phyloP scores from a whole-genome alignment of 2,113 vertebrate species.

The Labrus mixtus region DNA sequence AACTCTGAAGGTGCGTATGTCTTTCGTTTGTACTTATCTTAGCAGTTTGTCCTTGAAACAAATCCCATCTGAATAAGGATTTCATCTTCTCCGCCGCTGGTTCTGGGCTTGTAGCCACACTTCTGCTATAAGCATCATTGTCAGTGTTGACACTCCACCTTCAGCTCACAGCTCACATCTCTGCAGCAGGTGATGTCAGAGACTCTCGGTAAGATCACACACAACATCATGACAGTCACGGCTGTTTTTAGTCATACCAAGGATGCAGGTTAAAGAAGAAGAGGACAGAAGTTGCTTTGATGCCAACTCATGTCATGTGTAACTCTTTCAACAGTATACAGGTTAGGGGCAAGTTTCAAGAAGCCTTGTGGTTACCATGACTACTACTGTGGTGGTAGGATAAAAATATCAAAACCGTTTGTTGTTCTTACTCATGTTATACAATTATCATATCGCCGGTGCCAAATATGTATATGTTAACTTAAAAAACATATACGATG shows the following conservation, averaged over 20 bases:
- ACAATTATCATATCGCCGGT: no score
- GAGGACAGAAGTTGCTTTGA: not conserved
- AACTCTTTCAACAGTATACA: no score
- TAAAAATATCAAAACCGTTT: no score
- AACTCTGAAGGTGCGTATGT: constrained; percentile 34
- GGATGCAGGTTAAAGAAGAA: not conserved
- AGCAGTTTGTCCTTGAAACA: constrained; percentile 38
- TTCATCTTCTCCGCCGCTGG: constrained; percentile 27
- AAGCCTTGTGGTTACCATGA: no score
- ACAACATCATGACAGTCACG: constrained; percentile 8
- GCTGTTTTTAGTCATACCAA: constrained; percentile 11
- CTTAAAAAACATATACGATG: no score
- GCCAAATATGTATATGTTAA: no score
- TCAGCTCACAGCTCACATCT: constrained; percentile 5
- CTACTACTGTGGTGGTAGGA: no score
- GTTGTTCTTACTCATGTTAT: no score
- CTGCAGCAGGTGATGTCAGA: constrained; percentile 23
- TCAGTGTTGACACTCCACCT: constrained; percentile 28
- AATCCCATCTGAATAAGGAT: constrained; percentile 27
- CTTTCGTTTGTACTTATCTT: constrained; percentile 42
- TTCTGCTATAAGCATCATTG: constrained; percentile 3
- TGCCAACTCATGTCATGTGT: not conserved
- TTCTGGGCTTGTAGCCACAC: constrained; percentile 23
- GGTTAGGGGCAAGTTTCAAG: no score
- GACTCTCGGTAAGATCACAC: not conserved